These are phyloP conservation scores for Ophion ventricosus DNA, from an alignment of 2,888 invertebrate species.

Conservation along the genomic window DNA sequence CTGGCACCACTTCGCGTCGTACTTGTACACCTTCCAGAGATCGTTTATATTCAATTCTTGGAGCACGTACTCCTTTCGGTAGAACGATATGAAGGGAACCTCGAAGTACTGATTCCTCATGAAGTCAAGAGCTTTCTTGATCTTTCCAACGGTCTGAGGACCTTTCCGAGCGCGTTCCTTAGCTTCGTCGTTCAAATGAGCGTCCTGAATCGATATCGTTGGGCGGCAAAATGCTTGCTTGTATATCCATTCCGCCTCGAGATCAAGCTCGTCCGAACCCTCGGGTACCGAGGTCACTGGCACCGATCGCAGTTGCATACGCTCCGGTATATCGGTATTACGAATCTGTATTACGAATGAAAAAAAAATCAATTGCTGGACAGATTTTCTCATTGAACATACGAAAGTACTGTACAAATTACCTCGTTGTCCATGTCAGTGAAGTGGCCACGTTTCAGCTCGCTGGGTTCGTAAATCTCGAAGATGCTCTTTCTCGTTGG, in stretches of 20 bases:
- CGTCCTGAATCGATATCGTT: conserved; percentile 90
- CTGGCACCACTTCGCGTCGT: conserved; percentile 97
- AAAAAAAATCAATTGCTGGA: background rate
- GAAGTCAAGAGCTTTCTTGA: conserved; percentile 95
- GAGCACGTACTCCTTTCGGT: conserved; percentile 97
- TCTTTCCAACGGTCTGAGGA: conserved; percentile 90
- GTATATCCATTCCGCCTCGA: conserved; percentile 98
- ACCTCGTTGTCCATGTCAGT: conserved; percentile 93
- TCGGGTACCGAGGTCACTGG: conserved; percentile 92
- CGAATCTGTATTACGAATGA: conserved; percentile 86
- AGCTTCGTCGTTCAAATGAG: conserved; percentile 82
- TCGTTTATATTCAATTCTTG: conserved; percentile 96
- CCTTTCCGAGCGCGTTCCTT: conserved; percentile 86
- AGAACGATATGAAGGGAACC: conserved; percentile 98
- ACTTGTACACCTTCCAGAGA: conserved; percentile 98
- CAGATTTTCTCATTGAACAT: background rate
- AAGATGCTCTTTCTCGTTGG: conserved; percentile 92
- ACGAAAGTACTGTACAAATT: background rate
- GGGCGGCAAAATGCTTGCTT: conserved; percentile 94
- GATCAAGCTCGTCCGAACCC: conserved; percentile 93
- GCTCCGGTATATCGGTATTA: conserved; percentile 93
- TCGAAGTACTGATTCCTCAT: conserved; percentile 97
- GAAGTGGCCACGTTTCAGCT: conserved; percentile 96
- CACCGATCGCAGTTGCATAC: conserved; percentile 94
- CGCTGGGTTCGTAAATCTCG: conserved; percentile 97